Percentiles rank a stretch among this genome's conserved stretches.
Conservation (phyloP, 2,797 vertebrate genomes). For the Telmatherina bonti region DNA sequence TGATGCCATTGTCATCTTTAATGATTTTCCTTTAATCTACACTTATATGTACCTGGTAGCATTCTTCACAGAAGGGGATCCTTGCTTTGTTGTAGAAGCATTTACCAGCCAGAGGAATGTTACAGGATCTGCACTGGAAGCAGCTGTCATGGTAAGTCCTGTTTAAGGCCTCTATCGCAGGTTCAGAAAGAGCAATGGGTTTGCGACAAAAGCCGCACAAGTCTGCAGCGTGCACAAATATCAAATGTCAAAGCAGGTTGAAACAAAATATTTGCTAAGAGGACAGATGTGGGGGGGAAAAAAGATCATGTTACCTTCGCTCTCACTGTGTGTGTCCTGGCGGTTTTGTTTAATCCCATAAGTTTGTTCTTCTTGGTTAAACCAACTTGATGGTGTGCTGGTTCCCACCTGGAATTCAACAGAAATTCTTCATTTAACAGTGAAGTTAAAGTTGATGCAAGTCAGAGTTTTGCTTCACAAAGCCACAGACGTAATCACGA, state of each 20-base stretch:
- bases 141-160: constrained; percentile 91
- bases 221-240: constrained; percentile 76
- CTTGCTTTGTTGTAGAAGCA: constrained; percentile 92
- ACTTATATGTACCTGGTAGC: constrained; percentile 87
- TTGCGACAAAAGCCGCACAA: constrained; percentile 96
- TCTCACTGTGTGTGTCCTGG: constrained; percentile 56
- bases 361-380: constrained; percentile 42
- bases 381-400: constrained; percentile 72
- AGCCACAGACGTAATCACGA: too few species aligned
- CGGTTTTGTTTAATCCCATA: constrained; percentile 34
- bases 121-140: constrained; percentile 92
- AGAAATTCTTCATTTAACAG: constrained; percentile 6
- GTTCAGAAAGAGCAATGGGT: constrained; percentile 78
- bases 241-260: constrained; percentile 31
- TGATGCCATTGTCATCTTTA: neutral
- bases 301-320: constrained; percentile 65
- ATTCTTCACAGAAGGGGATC: constrained; percentile 88
- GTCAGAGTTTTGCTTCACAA: neutral
- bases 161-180: constrained; percentile 88
- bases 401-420: constrained; percentile 57
- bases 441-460: neutral
- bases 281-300: constrained; percentile 15
- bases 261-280: constrained; percentile 5
- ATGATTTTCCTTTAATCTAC: neutral
- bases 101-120: constrained; percentile 86